phyloP scores from a whole-genome alignment of 1,140 invertebrate genomes.

The Cotesia typhae region DNA sequence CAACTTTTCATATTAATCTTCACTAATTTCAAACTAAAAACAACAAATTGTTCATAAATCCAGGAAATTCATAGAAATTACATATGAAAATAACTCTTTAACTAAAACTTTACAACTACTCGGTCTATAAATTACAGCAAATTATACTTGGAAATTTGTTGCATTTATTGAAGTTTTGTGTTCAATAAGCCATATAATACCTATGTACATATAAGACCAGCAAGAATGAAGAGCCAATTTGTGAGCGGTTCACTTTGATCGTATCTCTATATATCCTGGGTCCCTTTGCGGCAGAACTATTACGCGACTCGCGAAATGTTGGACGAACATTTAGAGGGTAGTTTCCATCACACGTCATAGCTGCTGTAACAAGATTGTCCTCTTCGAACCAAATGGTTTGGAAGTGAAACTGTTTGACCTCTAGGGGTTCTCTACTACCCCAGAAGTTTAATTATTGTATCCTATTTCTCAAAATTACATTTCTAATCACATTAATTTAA shows the following conservation, averaged over 20 bases:
- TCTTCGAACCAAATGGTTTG: constrained; percentile 20
- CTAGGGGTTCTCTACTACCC: not conserved
- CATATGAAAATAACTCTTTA: too few species aligned
- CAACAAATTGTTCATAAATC: too few species aligned
- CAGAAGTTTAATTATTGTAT: not conserved
- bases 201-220: not conserved
- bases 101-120: too few species aligned
- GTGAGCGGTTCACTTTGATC: constrained; percentile 31
- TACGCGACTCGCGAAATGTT: constrained; percentile 23
- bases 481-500: too few species aligned
- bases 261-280: not conserved
- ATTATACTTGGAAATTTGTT: too few species aligned
- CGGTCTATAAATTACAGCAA: too few species aligned
- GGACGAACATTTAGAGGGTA: constrained; percentile 22
- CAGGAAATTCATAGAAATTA: too few species aligned
- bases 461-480: too few species aligned
- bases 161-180: too few species aligned
- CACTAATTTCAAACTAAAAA: too few species aligned
- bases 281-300: constrained; percentile 14
- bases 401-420: constrained; percentile 12
- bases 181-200: too few species aligned
- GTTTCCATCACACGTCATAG: constrained; percentile 26
- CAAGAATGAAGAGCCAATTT: constrained; percentile 35
- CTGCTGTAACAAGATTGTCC: constrained; percentile 32
- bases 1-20: too few species aligned